Conservation (phyloP, 92 coral and sea anemone genomes). For the Palythoa grandis region DNA sequence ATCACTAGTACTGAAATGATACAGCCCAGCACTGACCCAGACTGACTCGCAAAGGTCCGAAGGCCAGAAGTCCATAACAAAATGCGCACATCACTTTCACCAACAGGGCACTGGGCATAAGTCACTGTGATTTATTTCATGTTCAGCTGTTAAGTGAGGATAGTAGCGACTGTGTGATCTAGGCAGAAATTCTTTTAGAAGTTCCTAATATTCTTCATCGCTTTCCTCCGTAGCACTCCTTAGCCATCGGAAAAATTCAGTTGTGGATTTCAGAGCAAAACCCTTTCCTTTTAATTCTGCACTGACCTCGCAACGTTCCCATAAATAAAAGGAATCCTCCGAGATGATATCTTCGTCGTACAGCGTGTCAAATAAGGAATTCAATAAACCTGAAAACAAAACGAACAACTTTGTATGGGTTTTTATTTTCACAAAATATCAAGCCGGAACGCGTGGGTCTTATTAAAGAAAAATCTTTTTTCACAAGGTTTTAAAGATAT, state of each 20-base stretch:
- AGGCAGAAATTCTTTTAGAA: not conserved
- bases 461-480: no score
- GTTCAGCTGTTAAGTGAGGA: not conserved
- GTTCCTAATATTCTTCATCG: conserved; percentile 57
- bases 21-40: not conserved
- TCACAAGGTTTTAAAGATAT: no score
- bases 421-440: no score
- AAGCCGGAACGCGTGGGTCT: no score
- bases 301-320: conserved; percentile 67
- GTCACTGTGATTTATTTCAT: not conserved
- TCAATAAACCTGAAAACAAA: not conserved
- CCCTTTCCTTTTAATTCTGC: conserved; percentile 79
- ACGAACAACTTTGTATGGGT: no score
- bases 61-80: not conserved
- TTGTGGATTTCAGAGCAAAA: conserved; percentile 67
- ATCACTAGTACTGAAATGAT: not conserved
- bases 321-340: conserved; percentile 75
- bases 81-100: not conserved
- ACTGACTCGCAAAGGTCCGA: not conserved
- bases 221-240: conserved; percentile 80
- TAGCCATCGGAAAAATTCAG: conserved; percentile 88
- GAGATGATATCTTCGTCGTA: conserved; percentile 88
- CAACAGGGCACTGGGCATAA: not conserved
- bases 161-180: not conserved
- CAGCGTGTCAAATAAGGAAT: conserved; percentile 63